Conservation (phyloP, 2,113 vertebrate species). For the Ploceus nigricollis region DNA sequence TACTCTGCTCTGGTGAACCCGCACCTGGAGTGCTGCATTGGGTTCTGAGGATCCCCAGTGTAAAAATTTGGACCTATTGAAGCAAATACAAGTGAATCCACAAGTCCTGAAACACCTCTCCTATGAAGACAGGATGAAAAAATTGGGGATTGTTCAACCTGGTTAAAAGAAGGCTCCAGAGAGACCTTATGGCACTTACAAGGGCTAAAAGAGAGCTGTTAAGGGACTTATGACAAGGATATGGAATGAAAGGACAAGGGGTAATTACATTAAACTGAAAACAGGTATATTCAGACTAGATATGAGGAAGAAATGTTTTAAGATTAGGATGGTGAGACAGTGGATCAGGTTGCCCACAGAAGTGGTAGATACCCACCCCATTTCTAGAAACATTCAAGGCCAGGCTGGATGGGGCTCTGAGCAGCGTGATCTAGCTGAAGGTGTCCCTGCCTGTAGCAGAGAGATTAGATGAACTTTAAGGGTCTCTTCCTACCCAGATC, state of each 20-base stretch:
- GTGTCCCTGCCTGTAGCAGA: accelerated
- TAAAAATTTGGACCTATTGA: background rate
- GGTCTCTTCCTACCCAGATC: background rate
- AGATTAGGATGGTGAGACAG: accelerated
- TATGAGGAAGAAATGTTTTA: background rate
- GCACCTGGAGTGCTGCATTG: too few relatives aligned
- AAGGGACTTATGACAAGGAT: background rate
- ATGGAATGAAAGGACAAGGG: background rate
- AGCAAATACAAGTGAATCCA: background rate
- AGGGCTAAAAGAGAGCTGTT: too few relatives aligned
- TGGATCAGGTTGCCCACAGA: background rate
- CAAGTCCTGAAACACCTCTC: background rate
- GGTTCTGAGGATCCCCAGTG: background rate
- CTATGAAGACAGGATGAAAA: background rate
- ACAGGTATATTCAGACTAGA: background rate
- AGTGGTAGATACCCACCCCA: background rate
- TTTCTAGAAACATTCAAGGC: background rate
- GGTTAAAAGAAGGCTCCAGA: background rate
- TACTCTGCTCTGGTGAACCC: background rate
- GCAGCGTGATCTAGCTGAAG: background rate
- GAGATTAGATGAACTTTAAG: background rate
- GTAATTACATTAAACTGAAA: background rate
- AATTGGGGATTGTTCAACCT: background rate
- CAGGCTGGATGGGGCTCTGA: accelerated
- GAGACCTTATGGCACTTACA: background rate